These are phyloP conservation scores for Anthoptus insignis DNA, from an alignment of 2,888 invertebrate genomes.

Conservation along the genomic window DNA sequence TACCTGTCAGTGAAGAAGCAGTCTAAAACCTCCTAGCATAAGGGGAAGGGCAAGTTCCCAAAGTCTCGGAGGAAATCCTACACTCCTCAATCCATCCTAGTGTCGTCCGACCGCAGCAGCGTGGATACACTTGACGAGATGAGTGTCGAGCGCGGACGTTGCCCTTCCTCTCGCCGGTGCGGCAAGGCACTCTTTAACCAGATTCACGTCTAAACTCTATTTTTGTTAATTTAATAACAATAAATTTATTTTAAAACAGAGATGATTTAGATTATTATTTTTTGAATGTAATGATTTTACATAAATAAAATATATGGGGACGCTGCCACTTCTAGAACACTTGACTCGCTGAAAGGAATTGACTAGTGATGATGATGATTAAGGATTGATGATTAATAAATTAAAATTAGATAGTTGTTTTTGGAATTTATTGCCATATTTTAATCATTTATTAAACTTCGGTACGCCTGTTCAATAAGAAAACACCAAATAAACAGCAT, in stretches of 20 bases:
- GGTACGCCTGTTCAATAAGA: constrained; percentile 40
- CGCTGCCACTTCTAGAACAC: constrained; percentile 12
- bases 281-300: constrained; percentile 29
- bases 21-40: constrained; percentile 89
- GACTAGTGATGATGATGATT: constrained; percentile 64
- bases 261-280: constrained; percentile 30
- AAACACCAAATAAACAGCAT: constrained; percentile 48
- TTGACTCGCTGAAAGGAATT: constrained; percentile 62
- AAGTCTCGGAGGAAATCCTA: constrained; percentile 74
- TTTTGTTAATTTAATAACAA: constrained; percentile 22
- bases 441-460: constrained; percentile 40
- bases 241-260: constrained; percentile 12
- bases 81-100: constrained; percentile 68
- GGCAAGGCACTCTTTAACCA: constrained; percentile 79
- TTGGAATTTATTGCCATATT: constrained; percentile 47
- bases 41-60: constrained; percentile 89
- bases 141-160: constrained; percentile 65
- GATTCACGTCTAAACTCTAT: constrained; percentile 85
- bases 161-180: constrained; percentile 67
- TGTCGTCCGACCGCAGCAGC: constrained; percentile 80
- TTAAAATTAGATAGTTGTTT: constrained; percentile 51
- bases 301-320: constrained; percentile 6
- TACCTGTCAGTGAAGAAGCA: constrained; percentile 88
- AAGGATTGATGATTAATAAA: constrained; percentile 46
- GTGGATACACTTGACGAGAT: constrained; percentile 76